Base-by-base conservation (phyloP, 2,888 invertebrate genomes). In the Lysandra bellargus region DNA sequence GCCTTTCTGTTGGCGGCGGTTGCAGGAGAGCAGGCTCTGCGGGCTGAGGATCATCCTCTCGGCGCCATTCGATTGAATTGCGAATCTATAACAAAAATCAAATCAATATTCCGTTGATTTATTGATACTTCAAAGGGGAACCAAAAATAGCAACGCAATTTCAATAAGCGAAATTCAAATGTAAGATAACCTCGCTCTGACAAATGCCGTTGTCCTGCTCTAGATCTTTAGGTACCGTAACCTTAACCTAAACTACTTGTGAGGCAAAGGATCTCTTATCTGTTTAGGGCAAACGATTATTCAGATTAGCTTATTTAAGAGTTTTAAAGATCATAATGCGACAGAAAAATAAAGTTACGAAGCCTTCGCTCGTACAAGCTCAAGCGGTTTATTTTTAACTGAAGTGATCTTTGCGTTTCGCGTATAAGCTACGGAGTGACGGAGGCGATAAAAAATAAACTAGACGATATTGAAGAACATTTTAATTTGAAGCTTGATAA, bases 1-100 rank as follows among this genome's bases (percentile, higher is more conserved):
- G 44, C 97, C 98, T 81, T 95, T 95, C 85, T 98, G 98, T 72
- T 96, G 96, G 81, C 96, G 95, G 78, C 95, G 95, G 88, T 98
- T 97, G 88, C 99, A 99, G 0, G 98, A 98, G 2, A 99, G 90
- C 44, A 99, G 94, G 81, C 98, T 97, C 88, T 99, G 99, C 0
- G 98, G 95, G 79, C 98, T 97, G 60, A 99, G 93, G 57, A 95
- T 89, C 6, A 97, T 95, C 23, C 95, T 93, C 87, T 98, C 97
- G 12, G 94, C 94, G 0, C 98, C 98, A 84, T 97, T 96, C 7
- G 98, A 98, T 89, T 98, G 97, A 83, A 99, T 97, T 5, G 97
- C 97, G 84, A 97, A 97, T 86, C 98, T 96, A 85, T 1, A 80
- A 79, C 82, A 72, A 14, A 40, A 14, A 74, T 3, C 49, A 12